Base-by-base conservation (phyloP, 23 tunicate species). In the Trididemnum clinides region DNA sequence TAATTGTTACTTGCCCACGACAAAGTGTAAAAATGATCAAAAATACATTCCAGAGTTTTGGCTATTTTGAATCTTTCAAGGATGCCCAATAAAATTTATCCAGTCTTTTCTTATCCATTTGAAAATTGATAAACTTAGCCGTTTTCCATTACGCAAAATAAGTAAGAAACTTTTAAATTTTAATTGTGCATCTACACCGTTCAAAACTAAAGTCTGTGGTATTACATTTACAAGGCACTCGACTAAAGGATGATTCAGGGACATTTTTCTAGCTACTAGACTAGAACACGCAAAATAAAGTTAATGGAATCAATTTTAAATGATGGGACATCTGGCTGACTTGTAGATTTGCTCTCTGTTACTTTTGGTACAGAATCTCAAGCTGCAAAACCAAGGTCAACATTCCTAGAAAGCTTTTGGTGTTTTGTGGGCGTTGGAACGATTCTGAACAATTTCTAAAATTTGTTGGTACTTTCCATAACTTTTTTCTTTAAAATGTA, bases 351-450 rank as follows among this genome's bases (percentile, higher is more conserved):
- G n/a, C 38, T 69, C 57, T 37, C 54, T 20, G 57, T 1, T 38
- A 73, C 3, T 73, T 37, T 39, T 73, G 15, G 18, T 26, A 37
- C 37, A 36, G 29, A 1, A 39, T 37, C 57, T 30, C 38, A 29
- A 37, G 57, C 29, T 19, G 80, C 80, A 73, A 36, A 73, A 28
- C 80, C 54, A 73, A 39, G 27, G 57, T 73, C 27, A 38, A 73
- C 29, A 18, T 73, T 5, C 7, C 15, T 73, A 2, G 54, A 28
- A 37, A 36, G 57, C 29, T 73, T 36, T 12, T 37, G 80, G 31
- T 73, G 37, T 28, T 37, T 20, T 2, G 5, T 37, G 54, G 37
- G 7, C 1, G 80, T 3, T 18, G 57, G 57, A 22, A 36, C 80
- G 38, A 73, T 37, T 19, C 57, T 39, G 22, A 7, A 19, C 54